Conservation (phyloP, 2,113 vertebrate species). For the Mustela nigripes region DNA sequence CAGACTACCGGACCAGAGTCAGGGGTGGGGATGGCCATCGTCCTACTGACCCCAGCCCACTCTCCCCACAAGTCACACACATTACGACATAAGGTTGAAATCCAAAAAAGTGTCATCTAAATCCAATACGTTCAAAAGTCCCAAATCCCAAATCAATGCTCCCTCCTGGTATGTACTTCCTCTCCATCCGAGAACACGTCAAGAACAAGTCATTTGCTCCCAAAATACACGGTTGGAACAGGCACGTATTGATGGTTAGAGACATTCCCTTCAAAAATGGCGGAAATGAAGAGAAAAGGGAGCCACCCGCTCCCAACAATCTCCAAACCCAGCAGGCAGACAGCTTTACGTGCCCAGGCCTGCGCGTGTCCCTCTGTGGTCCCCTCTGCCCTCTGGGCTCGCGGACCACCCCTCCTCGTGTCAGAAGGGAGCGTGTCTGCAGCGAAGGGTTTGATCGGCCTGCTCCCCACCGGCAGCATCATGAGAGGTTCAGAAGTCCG, state of each 20-base stretch:
- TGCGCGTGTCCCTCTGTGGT: not conserved
- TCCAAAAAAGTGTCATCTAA: not conserved
- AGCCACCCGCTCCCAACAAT: not conserved
- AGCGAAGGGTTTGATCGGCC: not conserved
- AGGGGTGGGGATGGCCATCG: not conserved
- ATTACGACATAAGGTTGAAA: not conserved
- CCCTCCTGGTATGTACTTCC: not conserved
- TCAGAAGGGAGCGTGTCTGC: not conserved
- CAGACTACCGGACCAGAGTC: not conserved
- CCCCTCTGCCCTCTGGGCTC: not conserved
- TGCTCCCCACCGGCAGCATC: not conserved
- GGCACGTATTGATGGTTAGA: rapidly evolving
- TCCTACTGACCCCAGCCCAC: not conserved
- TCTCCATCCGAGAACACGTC: not conserved
- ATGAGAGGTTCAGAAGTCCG: too few species aligned
- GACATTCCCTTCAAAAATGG: not conserved
- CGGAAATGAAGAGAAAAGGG: not conserved
- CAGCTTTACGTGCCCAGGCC: not conserved
- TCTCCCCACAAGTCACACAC: not conserved
- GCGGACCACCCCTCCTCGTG: too few species aligned
- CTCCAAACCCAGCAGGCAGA: too few species aligned
- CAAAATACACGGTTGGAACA: not conserved
- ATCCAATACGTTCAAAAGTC: not conserved
- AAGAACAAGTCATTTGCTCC: too few species aligned
- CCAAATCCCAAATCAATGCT: not conserved